A percentile compares a stretch with the other conserved stretches of the same genome.
These are phyloP conservation scores for Lytechinus variegatus DNA, from an alignment of 35 echinoderm and acorn worm species.

Conservation along the genomic window DNA sequence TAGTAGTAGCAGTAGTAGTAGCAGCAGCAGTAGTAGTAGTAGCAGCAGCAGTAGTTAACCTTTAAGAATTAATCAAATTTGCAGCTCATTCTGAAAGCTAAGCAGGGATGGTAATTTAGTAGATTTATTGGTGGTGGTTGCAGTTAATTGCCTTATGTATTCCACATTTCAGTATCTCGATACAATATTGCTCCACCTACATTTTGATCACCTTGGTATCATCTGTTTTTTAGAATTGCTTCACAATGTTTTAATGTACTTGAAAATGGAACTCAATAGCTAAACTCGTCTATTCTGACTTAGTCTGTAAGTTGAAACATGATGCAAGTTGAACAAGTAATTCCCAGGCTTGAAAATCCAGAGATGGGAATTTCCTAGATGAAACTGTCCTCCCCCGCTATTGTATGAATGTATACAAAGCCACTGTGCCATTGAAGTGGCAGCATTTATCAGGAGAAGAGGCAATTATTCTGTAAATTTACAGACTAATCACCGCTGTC, in stretches of 20 bases:
- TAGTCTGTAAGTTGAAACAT: too few species aligned
- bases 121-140: too few species aligned
- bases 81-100: too few species aligned
- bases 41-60: not conserved
- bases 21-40: not conserved
- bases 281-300: not conserved
- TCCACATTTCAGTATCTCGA: too few species aligned
- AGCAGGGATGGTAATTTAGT: too few species aligned
- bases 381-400: not conserved
- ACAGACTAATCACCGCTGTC: not conserved
- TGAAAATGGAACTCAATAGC: not conserved
- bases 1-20: constrained; percentile 2
- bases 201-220: too few species aligned
- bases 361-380: not conserved
- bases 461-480: constrained; percentile 14
- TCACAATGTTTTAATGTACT: not conserved
- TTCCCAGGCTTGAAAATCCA: not conserved
- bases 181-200: too few species aligned
- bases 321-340: not conserved
- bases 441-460: not conserved
- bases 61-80: too few species aligned
- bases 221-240: too few species aligned
- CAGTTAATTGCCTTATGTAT: too few species aligned
- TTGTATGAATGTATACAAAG: not conserved
- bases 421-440: not conserved